Evolutionary conservation across 2,888 invertebrate genomes (phyloP).

Genomic region (Gymnosoma rotundatum): DNA sequence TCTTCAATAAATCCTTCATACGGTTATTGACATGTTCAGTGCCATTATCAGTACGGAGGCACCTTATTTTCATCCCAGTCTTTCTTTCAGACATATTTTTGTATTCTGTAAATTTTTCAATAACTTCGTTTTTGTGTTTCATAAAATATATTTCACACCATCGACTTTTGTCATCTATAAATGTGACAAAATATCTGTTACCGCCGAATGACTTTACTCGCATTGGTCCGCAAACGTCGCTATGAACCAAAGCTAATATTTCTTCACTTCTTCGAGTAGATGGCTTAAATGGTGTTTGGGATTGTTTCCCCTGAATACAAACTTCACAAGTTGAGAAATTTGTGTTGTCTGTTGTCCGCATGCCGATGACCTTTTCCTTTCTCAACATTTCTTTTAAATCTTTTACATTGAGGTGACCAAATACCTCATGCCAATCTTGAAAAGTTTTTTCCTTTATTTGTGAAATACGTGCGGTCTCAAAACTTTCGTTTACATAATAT

Average conservation of each 20-base stretch:
- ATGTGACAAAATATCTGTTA: slow-evolving; percentile 52
- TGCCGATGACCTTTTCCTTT: slow-evolving; percentile 5
- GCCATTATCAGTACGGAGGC: slow-evolving; percentile 73
- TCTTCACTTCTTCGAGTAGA: slow-evolving; percentile 16
- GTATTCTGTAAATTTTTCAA: slow-evolving; percentile 59
- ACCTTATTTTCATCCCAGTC: slow-evolving; percentile 68
- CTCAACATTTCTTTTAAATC: slow-evolving; percentile 54
- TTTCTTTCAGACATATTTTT: slow-evolving; percentile 54
- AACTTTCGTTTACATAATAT: slow-evolving; percentile 2
- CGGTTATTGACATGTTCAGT: slow-evolving; percentile 63
- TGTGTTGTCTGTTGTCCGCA: background rate
- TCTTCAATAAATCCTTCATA: no score
- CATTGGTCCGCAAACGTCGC: slow-evolving; percentile 62
- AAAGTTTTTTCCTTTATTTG: background rate
- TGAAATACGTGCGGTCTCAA: background rate
- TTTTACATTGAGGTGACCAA: slow-evolving; percentile 53
- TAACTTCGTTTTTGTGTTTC: slow-evolving; percentile 58
- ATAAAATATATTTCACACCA: slow-evolving; percentile 66
- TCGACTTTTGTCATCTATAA: slow-evolving; percentile 61
- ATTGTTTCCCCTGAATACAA: slow-evolving; percentile 56
- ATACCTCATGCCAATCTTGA: slow-evolving; percentile 51
- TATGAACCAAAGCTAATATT: slow-evolving; percentile 32
- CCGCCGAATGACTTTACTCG: slow-evolving; percentile 37
- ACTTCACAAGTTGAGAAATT: slow-evolving; percentile 46
- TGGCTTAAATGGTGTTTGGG: slow-evolving; percentile 27